phyloP scores from a whole-genome alignment of 2,113 vertebrate genomes.

The Terrapene triunguis region DNA sequence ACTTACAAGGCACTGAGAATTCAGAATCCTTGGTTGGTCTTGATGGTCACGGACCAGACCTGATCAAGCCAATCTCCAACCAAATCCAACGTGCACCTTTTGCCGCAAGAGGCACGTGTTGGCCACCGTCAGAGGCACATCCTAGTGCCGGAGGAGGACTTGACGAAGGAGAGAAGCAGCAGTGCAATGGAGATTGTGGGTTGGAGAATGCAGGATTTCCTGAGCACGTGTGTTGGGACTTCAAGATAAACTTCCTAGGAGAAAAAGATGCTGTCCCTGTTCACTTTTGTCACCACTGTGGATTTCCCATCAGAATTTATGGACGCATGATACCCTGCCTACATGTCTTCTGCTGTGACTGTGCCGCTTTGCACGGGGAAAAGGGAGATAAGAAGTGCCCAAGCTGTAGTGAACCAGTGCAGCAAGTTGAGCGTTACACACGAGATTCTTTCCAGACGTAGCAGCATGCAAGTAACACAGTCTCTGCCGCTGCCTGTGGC shows the following conservation, averaged over 20 bases:
- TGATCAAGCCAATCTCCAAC: background rate
- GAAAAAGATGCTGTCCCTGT: background rate
- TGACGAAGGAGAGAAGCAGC: background rate
- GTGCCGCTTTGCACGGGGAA: conserved; percentile 81
- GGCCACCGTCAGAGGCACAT: background rate
- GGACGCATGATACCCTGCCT: conserved; percentile 81
- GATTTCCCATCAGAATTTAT: background rate
- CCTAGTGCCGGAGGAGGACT: background rate
- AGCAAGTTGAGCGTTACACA: background rate
- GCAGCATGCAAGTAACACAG: background rate
- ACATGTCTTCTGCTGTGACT: conserved; percentile 85
- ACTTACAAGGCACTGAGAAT: background rate
- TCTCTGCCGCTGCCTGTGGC: background rate
- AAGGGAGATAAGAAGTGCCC: conserved; percentile 82
- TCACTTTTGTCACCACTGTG: conserved; percentile 18
- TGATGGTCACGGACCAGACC: background rate
- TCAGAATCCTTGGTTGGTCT: background rate
- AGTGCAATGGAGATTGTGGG: background rate
- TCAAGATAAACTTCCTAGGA: background rate
- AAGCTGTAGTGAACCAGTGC: conserved; percentile 62
- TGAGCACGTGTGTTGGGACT: background rate
- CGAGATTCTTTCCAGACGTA: background rate
- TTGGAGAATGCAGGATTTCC: background rate
- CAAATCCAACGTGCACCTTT: background rate
- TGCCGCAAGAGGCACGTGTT: background rate